Evolutionary conservation across 2,888 invertebrate genomes (phyloP).

Genomic region (Cataglyphis rosenhaueri): DNA sequence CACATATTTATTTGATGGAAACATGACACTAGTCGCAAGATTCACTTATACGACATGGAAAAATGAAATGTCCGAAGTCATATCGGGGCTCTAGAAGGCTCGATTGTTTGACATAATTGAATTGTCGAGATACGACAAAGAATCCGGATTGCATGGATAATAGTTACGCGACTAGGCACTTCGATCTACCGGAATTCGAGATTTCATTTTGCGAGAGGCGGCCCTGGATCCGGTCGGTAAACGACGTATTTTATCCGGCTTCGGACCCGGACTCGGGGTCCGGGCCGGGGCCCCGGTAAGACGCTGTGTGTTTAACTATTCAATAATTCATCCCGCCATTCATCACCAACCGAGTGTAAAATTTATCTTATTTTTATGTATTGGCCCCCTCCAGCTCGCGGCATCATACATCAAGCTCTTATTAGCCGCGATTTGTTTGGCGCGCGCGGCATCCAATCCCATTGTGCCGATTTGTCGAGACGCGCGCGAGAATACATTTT

Average conservation of each 20-base stretch:
- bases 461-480: slow-evolving; percentile 62
- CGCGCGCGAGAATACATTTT: slow-evolving; percentile 47
- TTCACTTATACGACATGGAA: neutral
- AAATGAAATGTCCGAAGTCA: neutral
- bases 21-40: neutral
- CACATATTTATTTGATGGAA: neutral
- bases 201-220: slow-evolving; percentile 62
- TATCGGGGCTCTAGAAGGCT: no score
- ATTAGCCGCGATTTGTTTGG: slow-evolving; percentile 82
- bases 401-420: slow-evolving; percentile 81
- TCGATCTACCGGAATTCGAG: slow-evolving; percentile 35
- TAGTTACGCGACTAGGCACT: neutral
- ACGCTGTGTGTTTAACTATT: slow-evolving; percentile 83
- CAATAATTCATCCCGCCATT: slow-evolving; percentile 83
- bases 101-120: slow-evolving; percentile 12
- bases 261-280: slow-evolving; percentile 57
- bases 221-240: slow-evolving; percentile 67
- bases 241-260: slow-evolving; percentile 70
- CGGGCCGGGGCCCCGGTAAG: slow-evolving; percentile 63
- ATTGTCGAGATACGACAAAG: neutral
- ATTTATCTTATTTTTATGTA: slow-evolving; percentile 83
- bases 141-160: slow-evolving; percentile 6
- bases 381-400: slow-evolving; percentile 78
- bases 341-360: slow-evolving; percentile 81
- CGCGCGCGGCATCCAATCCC: slow-evolving; percentile 70